Base-by-base conservation (phyloP, 2,888 invertebrate species). In the Eristalinus sepulchralis region DNA sequence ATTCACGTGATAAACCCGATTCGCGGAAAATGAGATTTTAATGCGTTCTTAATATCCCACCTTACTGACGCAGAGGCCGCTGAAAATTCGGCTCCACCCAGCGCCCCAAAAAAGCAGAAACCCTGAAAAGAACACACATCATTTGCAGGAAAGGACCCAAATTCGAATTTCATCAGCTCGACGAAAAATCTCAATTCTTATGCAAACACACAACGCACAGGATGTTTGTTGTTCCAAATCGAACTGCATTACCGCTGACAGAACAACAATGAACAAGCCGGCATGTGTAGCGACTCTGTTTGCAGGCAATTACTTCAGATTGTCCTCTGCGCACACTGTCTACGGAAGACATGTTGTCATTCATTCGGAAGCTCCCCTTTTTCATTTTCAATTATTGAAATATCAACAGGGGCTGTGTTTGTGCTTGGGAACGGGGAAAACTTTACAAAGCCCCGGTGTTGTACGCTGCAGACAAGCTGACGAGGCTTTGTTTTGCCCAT, bases 301-400 rank as follows among this genome's bases (percentile, higher is more conserved):
- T 72, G 55, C 53, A 76, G 67, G 63, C 80, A 84, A 84, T 84
- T 84, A 76, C 64, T 70, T 66, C 70, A 71, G 33, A 70, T 62
- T 75, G 36, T 79, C 73, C 47, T 33, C 60, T 47, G 57, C 62
- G n/a, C 9, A 57, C 11, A 36, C 36, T 63, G 11, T 39, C 36
- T 72, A 17, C 17, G 47, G 9, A n/a, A 33, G 53, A 55, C 33
- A 57, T 33, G 24, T 57, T 57, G 57, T 22, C n/a, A 47, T 57
- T 39, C 60, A 76, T 47, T 71, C 33, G 57, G 55, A 47, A 11
- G 60, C 66, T 70, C 63, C 67, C 67, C 39, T 47, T 47, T 59
- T 76, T 71, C 75, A 71, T 75, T 84, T 84, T 84, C 80, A 76
- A 85, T 81, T 81, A 59, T 73, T 77, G 77, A 63, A 84, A 55